A percentile compares a stretch with the other conserved stretches of the same genome.
Conservation (phyloP, 1,140 invertebrate genomes). For the Scylla paramamosain region DNA sequence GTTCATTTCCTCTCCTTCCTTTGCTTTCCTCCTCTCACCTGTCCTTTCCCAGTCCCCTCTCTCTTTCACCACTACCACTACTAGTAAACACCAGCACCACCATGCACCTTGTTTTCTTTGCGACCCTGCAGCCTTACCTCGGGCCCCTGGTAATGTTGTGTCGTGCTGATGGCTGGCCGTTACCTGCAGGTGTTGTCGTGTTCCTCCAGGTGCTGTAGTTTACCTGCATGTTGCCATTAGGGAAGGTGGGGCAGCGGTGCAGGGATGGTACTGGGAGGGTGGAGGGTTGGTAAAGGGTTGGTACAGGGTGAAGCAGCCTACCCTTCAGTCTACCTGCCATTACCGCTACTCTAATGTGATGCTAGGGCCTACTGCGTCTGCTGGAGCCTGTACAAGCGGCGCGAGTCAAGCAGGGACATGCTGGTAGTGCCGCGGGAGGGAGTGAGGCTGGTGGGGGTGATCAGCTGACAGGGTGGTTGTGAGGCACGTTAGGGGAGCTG, state of each 20-base stretch:
- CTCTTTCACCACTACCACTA: too few species aligned
- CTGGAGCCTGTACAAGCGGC: too few species aligned
- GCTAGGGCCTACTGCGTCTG: too few species aligned
- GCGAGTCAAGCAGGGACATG: too few species aligned
- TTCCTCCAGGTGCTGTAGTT: not conserved
- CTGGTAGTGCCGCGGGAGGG: too few species aligned
- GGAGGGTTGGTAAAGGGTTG: not conserved
- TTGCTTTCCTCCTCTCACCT: too few species aligned
- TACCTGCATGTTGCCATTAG: not conserved
- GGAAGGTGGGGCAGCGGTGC: not conserved
- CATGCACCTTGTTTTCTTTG: too few species aligned
- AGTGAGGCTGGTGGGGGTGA: not conserved
- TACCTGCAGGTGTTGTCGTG: not conserved
- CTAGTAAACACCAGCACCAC: too few species aligned
- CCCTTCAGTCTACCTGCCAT: not conserved
- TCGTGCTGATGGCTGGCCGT: not conserved
- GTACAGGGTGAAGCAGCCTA: not conserved
- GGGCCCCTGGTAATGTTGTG: not conserved
- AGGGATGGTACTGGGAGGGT: not conserved
- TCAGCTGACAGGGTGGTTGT: not conserved
- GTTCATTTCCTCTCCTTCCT: too few species aligned
- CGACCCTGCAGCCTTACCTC: too few species aligned
- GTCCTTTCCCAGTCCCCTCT: too few species aligned
- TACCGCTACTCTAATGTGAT: too few species aligned
- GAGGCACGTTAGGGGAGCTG: not conserved